Evolutionary conservation across 2,113 vertebrate genomes (phyloP).

Genomic region (Lagopus leucura): DNA sequence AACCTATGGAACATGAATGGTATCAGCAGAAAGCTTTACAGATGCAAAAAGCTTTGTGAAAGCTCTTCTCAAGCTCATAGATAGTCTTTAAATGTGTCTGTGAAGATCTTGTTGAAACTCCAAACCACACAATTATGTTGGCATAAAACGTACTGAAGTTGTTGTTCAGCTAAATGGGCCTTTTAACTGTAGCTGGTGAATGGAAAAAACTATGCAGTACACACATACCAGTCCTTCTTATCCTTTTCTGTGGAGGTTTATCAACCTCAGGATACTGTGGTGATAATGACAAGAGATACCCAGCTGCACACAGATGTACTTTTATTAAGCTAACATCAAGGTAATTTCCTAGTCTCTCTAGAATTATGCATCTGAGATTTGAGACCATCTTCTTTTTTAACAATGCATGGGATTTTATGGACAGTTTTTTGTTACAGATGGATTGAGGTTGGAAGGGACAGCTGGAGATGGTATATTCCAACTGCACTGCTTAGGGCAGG

Average conservation of each 20-base stretch:
- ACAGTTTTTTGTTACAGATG: not conserved
- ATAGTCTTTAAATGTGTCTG: not conserved
- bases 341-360: not conserved
- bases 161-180: not conserved
- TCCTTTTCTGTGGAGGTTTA: not conserved
- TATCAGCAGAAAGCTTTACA: not conserved
- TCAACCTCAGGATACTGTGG: not conserved
- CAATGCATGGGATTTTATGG: not conserved
- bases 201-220: not conserved
- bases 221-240: not conserved
- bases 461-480: not conserved
- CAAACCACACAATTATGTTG: not conserved
- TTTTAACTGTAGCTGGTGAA: not conserved
- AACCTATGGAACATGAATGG: rapidly evolving
- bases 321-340: not conserved
- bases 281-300: not conserved
- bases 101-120: not conserved
- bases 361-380: not conserved
- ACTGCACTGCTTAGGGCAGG: not conserved
- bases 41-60: not conserved
- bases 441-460: not conserved
- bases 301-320: not conserved
- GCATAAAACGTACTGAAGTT: not conserved
- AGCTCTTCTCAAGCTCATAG: not conserved
- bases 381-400: not conserved